A percentile compares a stretch with the other conserved stretches of the same genome.
phyloP scores from a whole-genome alignment of 2,113 vertebrate species.

The Notothenia rossii region DNA sequence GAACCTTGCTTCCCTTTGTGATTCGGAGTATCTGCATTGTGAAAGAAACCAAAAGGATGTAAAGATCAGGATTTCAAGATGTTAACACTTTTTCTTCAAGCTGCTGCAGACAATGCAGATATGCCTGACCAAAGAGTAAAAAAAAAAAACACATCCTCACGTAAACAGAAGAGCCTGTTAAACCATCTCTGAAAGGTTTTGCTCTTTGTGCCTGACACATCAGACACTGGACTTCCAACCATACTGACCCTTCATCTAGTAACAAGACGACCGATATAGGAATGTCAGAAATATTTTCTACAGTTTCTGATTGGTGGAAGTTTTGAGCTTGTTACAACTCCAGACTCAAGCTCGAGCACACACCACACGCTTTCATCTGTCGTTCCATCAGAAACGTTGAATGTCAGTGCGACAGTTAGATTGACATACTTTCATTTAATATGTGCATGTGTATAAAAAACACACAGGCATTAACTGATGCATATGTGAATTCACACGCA shows the following conservation, averaged over 20 bases:
- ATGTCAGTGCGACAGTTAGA: conserved; percentile 49
- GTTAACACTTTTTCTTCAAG: neutral
- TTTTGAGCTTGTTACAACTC: conserved; percentile 2
- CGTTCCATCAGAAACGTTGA: conserved; percentile 37
- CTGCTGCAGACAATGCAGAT: conserved; percentile 19
- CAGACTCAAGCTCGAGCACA: neutral
- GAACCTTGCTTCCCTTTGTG: conserved; percentile 33
- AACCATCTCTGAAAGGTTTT: conserved; percentile 31
- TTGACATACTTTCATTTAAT: conserved; percentile 28
- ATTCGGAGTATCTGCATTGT: conserved; percentile 29
- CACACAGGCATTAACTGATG: neutral
- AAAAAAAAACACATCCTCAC: conserved; percentile 10
- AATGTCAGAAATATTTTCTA: conserved; percentile 60
- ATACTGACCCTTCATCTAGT: conserved; percentile 24
- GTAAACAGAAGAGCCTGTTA: conserved; percentile 14
- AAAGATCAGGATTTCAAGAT: conserved; percentile 16
- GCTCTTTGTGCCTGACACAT: conserved; percentile 62
- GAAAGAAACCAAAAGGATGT: conserved; percentile 38
- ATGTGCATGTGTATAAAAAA: conserved; percentile 56
- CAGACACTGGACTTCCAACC: conserved; percentile 36
- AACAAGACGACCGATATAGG: conserved; percentile 46
- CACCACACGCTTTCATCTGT: neutral
- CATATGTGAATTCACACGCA: conserved; percentile 29
- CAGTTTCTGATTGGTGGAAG: conserved; percentile 3
- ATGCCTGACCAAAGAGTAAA: conserved; percentile 66